Evolutionary conservation across 1,140 invertebrate species (phyloP), one percentile per base, ranked within the genome.

Genomic region (Bombus sibiricus): DNA sequence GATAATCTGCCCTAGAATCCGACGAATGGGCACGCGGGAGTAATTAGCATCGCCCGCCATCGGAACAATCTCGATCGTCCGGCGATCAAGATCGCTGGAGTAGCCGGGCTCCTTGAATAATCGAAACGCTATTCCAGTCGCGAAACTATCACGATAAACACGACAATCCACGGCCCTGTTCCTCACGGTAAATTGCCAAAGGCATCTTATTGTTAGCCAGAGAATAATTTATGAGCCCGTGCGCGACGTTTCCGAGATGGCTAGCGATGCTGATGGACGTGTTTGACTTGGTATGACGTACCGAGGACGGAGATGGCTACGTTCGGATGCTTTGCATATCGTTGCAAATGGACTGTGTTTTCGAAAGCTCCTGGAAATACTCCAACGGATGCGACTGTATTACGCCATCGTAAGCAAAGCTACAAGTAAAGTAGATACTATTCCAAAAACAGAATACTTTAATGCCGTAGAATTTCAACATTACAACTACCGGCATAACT

Each of bases 141-240:
- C 69, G 80, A 47, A 22, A n/a, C 53, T 39, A 57, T 28, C 72
- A 39, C 32, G 72, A 81, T 81, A 81, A 80, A 69, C 80, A 28
- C n/a, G 68, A 15, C 79, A 28, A 71, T 39, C 68, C 68, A 37
- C 9, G 37, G 0, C 5, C 32, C 6, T 80, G 43, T 47, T 69
- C n/a, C 69, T 5, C 37, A 9, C 57, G 15, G 41, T 25, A 53
- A 75, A 83, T 76, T 53, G 59, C n/a, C 15, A 25, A 2, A 34
- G 59, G 53, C 72, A 76, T 83, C 62, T 76, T 83, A 72, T 76
- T 39, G 72, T 34, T 39, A 22, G 12, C 13, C 32, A n/a, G 59
- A 41, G 81, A 83, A 76, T 83, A 83, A 76, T 76, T 83, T 41
- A 83, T 83, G 59, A 66, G 47, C 66, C 4, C 25, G 37, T 32